Base-by-base conservation (phyloP, 2,888 invertebrate species). In the Epistrophe eligans region DNA sequence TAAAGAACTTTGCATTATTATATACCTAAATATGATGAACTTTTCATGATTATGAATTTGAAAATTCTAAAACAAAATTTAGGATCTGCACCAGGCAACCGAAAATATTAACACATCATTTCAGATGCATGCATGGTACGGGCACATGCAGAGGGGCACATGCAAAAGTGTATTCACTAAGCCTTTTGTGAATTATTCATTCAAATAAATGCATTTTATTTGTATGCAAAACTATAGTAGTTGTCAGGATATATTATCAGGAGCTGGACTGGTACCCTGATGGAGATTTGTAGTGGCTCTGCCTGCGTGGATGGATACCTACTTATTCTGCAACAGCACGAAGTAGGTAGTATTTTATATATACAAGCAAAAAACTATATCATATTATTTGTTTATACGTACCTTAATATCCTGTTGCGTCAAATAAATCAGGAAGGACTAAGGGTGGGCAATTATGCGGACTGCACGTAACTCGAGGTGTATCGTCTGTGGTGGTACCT, bases 381-480 rank as follows among this genome's bases (percentile, higher is more conserved):
- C 43, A 76, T 24, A 24, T 67, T 71, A 79, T 87, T 87, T 76
- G 79, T 72, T 83, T 87, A n/a, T n/a, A 76, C 87, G 58, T 92
- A 83, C 87, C 83, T 92, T 91, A 93, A 91, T 93, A 93, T 89
- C 93, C 92, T 89, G 93, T 93, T 85, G 93, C 92, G 90, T 93
- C 93, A 89, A 93, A 93, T 52, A 93, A 89, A 89, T 93, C 93
- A 73, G 93, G 93, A 89, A 93, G 85, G 58, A 93, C 92, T 62
- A 93, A 90, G 81, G 93, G 93, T 90, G 93, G 93, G 89, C 93
- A 93, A 90, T 93, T 93, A 90, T 93, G 93, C 80, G 93, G 93
- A 90, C 92, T 93, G 90, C 93, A 93, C 87, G 93, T 93, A 85
- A 93, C 92, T 76, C 93, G 92, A 43, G 93, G 93, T 89, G 91